Evolutionary conservation across 2,888 invertebrate species (phyloP), one percentile per base, ranked within the genome.

Genomic region (Agriopis aurantiaria): DNA sequence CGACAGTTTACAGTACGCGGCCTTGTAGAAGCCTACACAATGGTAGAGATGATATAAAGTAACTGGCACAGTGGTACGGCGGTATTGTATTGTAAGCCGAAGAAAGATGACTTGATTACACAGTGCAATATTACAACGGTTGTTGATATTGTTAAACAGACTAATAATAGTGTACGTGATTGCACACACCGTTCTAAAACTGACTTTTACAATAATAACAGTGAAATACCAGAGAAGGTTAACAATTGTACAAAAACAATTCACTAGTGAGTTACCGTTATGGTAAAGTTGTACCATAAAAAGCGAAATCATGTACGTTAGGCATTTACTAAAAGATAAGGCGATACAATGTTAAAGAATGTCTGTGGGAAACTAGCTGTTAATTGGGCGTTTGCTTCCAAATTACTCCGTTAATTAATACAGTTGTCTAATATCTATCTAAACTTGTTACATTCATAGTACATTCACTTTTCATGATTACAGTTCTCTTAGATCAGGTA

Each of bases 201-300:
- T 46, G 51, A 65, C 71, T 72, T 68, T 72, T 68, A 72, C 71
- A 41, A 68, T 61, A 73, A 71, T 60, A 68, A 56, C 65, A 61
- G 65, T 63, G 66, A 71, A 71, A 63, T 61, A 65, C 61, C 41
- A 59, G 61, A 72, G 45, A 43, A 53, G 53, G 59, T 61, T 57
- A 69, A 62, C 60, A 49, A 68, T 71, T 67, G 63, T 65, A 64
- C 53, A 72, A 65, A 71, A 72, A 74, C 69, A 69, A 64, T 57
- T 69, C 72, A 55, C 57, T 66, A 49, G 46, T 66, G 45, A 51
- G 57, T 59, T 77, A 77, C 85, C 80, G 78, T 81, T 84, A 84
- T 65, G 62, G 72, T 51, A 66, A 61, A 68, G 69, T 76, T 58
- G 65, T 75, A 74, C 76, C 75, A 72, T 80, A 81, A 79, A n/a